These are phyloP conservation scores for Myotis findleyi DNA, from an alignment of 2,797 vertebrate species.

Conservation along the genomic window DNA sequence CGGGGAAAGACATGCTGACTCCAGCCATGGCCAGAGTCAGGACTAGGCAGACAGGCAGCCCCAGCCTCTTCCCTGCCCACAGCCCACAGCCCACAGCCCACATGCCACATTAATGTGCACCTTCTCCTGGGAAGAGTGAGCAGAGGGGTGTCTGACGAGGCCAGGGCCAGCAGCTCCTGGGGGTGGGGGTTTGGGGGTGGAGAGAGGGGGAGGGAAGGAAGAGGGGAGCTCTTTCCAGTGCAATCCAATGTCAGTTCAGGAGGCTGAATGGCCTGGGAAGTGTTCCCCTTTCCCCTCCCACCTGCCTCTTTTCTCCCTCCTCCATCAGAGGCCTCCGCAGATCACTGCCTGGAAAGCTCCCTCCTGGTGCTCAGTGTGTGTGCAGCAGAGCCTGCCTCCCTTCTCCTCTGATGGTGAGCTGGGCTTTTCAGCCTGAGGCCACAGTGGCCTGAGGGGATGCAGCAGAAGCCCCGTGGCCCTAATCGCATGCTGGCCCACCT, in stretches of 20 bases:
- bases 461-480: too few relatives aligned
- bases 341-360: not conserved
- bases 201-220: too few relatives aligned
- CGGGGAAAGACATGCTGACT: fast-evolving
- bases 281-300: not conserved
- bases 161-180: not conserved
- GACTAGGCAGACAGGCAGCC: not conserved
- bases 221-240: too few relatives aligned
- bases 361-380: not conserved
- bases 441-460: not conserved
- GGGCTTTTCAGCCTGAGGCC: not conserved
- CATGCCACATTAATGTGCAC: fast-evolving
- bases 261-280: not conserved
- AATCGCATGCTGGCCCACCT: not conserved
- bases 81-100: fast-evolving
- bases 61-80: fast-evolving
- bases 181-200: too few relatives aligned
- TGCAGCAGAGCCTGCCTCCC: not conserved
- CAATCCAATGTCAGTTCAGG: not conserved
- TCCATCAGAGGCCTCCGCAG: not conserved
- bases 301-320: not conserved
- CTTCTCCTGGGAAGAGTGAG: not conserved
- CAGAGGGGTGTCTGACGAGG: not conserved
- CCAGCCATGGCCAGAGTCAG: not conserved
- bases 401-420: not conserved